Conservation (phyloP, 2,888 invertebrate species). For the Ophion costatus region DNA sequence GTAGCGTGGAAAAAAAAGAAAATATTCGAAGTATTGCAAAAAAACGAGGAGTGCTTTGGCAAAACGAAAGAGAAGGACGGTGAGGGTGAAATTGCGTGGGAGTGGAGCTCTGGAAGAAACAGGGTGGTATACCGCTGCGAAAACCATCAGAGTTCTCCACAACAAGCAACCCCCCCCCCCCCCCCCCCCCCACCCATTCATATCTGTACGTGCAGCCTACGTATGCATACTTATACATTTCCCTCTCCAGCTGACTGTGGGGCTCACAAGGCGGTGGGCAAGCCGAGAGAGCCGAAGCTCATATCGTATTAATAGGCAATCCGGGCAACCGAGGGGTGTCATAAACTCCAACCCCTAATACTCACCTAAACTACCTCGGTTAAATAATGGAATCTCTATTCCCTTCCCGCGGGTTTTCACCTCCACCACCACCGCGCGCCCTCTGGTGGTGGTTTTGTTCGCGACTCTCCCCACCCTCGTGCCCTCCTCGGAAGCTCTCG, state of each 20-base stretch:
- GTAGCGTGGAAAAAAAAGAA: constrained; percentile 60
- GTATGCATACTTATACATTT: constrained; percentile 30
- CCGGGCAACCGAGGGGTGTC: constrained; percentile 83
- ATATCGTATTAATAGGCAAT: constrained; percentile 84
- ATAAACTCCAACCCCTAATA: constrained; percentile 84
- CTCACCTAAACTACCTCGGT: constrained; percentile 83
- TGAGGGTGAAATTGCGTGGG: constrained; percentile 65
- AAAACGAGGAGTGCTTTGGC: constrained; percentile 65
- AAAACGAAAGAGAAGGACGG: constrained; percentile 67
- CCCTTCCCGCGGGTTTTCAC: constrained; percentile 70
- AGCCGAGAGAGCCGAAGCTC: constrained; percentile 79
- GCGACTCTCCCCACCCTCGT: constrained; percentile 57
- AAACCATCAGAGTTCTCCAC: constrained; percentile 58
- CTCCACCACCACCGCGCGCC: constrained; percentile 62
- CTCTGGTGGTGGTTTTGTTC: constrained; percentile 52
- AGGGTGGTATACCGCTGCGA: constrained; percentile 36
- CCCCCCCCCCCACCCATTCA: too few species aligned
- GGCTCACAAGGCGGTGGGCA: constrained; percentile 53
- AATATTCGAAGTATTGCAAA: constrained; percentile 65
- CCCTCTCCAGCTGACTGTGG: constrained; percentile 20
- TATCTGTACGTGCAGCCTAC: neutral
- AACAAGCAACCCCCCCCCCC: constrained; percentile 32
- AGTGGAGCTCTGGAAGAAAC: constrained; percentile 62
- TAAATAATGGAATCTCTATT: constrained; percentile 83
- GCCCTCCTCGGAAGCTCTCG: constrained; percentile 72